Evolutionary conservation across 2,888 invertebrate species (phyloP).

Genomic region (Pteria penguin): DNA sequence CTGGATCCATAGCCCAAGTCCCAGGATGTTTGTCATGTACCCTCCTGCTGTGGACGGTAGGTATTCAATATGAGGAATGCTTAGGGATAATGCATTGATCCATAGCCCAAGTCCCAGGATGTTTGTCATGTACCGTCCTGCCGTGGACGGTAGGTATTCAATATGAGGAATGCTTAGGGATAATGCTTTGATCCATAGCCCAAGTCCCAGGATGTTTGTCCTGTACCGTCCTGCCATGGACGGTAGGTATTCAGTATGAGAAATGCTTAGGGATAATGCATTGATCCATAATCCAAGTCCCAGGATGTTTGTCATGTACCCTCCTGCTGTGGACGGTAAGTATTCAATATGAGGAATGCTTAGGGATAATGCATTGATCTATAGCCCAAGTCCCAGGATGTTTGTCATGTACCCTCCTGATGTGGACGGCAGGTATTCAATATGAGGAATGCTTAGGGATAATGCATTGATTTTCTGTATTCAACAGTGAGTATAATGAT

Average conservation of each 20-base stretch:
- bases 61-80: no score
- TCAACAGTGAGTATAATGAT: no score
- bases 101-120: conserved; percentile 69
- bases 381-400: conserved; percentile 68
- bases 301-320: conserved; percentile 66
- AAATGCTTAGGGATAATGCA: no score
- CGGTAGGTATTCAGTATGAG: conserved; percentile 68
- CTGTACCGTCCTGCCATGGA: conserved; percentile 69
- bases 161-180: no score
- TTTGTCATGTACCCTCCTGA: conserved; percentile 70
- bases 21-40: conserved; percentile 66
- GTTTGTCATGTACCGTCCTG: conserved; percentile 69
- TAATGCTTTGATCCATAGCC: conserved; percentile 73
- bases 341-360: no score
- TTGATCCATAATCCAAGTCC: conserved; percentile 74
- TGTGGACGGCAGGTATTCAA: conserved; percentile 68
- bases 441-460: no score
- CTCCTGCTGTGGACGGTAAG: conserved; percentile 74
- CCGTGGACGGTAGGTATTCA: conserved; percentile 70
- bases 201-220: conserved; percentile 70
- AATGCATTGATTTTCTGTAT: no score
- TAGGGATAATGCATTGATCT: no score
- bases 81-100: no score
- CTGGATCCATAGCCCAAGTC: conserved; percentile 72
- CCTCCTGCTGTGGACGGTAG: conserved; percentile 74